Evolutionary conservation across 2,113 vertebrate genomes (phyloP).

Genomic region (Motacilla alba): DNA sequence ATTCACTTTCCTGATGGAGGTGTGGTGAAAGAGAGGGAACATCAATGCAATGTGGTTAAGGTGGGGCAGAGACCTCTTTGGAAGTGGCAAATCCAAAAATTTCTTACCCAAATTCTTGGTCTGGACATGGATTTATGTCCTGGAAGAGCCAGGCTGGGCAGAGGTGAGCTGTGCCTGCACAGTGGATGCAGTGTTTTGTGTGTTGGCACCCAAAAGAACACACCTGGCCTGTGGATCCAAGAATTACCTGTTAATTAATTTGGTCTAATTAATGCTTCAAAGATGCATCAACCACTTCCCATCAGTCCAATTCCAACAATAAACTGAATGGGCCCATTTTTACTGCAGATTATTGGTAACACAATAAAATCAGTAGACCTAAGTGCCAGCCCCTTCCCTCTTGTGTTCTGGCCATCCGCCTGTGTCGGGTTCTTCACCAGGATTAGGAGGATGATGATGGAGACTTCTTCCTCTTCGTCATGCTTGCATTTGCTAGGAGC

Average conservation of each 20-base stretch:
- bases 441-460: neutral
- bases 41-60: rapidly evolving
- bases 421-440: neutral
- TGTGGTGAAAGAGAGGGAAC: neutral
- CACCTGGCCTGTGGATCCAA: neutral
- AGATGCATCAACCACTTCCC: neutral
- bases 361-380: rapidly evolving
- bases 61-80: neutral
- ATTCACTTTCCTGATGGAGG: neutral
- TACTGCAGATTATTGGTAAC: neutral
- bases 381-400: neutral
- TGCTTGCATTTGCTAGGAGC: neutral
- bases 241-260: neutral
- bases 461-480: neutral
- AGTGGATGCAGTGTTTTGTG: no score
- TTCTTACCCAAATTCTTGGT: neutral
- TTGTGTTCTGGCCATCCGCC: neutral
- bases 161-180: neutral
- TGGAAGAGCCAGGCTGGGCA: neutral
- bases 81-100: neutral
- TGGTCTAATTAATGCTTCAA: neutral
- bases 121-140: neutral
- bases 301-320: neutral
- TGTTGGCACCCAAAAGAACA: neutral
- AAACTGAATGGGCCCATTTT: neutral